Base-by-base conservation (phyloP, 2,797 vertebrate genomes). In the Parauchenoglanis punctatus region DNA sequence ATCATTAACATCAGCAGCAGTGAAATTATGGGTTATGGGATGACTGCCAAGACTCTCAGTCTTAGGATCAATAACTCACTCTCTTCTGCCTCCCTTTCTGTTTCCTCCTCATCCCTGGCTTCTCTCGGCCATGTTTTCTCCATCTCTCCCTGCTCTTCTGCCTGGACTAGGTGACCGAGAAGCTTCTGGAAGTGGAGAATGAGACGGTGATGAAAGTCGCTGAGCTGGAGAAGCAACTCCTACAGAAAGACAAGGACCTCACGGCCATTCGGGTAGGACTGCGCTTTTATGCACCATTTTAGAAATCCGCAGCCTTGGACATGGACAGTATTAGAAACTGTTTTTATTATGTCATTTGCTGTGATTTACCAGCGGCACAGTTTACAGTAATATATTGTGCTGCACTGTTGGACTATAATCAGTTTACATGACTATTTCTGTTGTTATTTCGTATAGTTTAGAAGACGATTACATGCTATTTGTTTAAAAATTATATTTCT, bases 141-240 rank as follows among this genome's bases (percentile, higher is more conserved):
- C 23, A 13, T 67, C 25, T 0, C 35, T 75, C 68, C 65, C 44
- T 40, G n/a, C 63, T 54, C 52, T 59, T 84, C 70, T 46, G 44
- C 49, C 68, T 88, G 58, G 59, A 84, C 40, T 92, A 99, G 98
- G 96, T 99, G 90, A 97, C 97, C 0, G 98, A 99, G 94, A 99
- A 98, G 95, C 96, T 99, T 89, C 94, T 98, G 93, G 98, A 99
- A 91, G 94, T 98, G 88, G 98, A 99, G 94, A 99, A 99, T 89
- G 98, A 99, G 93, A 99, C 98, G 59, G 97, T 99, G 95, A 99
- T 97, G 98, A 97, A 98, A 87, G 98, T 99, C 68, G 98, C 98
- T 0, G 98, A 99, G 84, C 94, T 99, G 91, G 98, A 99, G 94
- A 99, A 99, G 91, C 94, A 97, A 88, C 94, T 99, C 65, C 91